Conservation (phyloP, 2,797 vertebrate species). For the Anguilla obscura region DNA sequence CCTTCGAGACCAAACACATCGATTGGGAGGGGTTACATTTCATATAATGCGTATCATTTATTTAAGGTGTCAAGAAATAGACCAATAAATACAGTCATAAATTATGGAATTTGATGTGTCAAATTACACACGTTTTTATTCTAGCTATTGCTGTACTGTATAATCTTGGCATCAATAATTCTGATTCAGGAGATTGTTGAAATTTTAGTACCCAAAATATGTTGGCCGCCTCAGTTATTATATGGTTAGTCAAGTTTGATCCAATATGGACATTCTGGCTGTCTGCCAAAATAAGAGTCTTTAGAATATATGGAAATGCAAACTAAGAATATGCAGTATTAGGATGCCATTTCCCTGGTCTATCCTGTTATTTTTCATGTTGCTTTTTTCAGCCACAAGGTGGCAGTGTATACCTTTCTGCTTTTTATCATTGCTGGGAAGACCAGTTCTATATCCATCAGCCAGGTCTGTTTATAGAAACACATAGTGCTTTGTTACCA, state of each 20-base stretch:
- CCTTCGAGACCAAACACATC: neutral
- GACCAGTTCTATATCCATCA: neutral
- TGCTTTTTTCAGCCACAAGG: constrained; percentile 49
- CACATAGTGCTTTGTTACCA: neutral
- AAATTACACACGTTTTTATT: neutral
- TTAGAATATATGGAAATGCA: neutral
- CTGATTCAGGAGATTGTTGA: neutral
- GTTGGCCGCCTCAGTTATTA: neutral
- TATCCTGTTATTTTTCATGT: neutral
- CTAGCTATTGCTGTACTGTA: neutral
- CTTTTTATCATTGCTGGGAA: neutral
- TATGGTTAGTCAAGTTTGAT: neutral
- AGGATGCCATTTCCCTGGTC: neutral
- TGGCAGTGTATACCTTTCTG: constrained; percentile 35
- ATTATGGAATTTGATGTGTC: neutral
- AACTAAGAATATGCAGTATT: neutral
- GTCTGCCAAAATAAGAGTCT: neutral
- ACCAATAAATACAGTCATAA: neutral
- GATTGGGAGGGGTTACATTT: neutral
- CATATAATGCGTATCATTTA: neutral
- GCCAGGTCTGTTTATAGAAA: constrained; percentile 8
- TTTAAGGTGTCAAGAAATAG: neutral
- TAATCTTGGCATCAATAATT: neutral
- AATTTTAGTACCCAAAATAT: neutral
- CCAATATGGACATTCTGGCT: neutral